Evolutionary conservation across 1,140 invertebrate species (phyloP), one percentile per base, ranked within the genome.

Genomic region (Drosophila equinoxialis): DNA sequence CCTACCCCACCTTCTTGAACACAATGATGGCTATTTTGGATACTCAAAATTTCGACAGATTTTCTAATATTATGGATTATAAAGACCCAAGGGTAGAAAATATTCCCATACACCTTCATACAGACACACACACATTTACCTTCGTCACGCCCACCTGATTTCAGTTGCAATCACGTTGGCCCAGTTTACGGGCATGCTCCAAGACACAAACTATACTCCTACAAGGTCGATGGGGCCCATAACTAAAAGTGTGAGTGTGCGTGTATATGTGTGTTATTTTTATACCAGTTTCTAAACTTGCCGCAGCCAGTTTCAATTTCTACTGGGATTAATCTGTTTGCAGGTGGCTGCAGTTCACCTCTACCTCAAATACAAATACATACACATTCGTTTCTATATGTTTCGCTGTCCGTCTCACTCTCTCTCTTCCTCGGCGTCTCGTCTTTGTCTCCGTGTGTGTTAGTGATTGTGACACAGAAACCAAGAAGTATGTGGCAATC

Each of bases 241-340:
- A 51, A 60, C 14, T 55, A 26, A 55, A 71, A 74, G 48, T 73
- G 54, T 79, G 48, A 59, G 69, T 77, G 68, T 67, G 45, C 60
- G 45, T 59, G 41, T 70, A n/a, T 72, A 30, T 65, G 54, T 65
- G 57, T 79, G 39, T 70, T 82, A 70, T 89, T 89, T 87, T 81
- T 84, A 89, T 90, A 89, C 84, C 84, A 89, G 84, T 89, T 89
- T 89, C 85, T 89, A 90, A 89, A 89, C 84, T 87, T 89, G 84
- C 81, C 84, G 77, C 85, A 90, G 84, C 84, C 87, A 89, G 84
- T 89, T 89, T 89, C 85, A 89, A 89, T 89, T 89, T 89, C 84
- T 89, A 89, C 81, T 89, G 85, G 84, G 84, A 89, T 89, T 89
- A 59, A 89, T 90, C 80, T 89, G 71, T 65, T 73, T 84, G 84